phyloP scores from a whole-genome alignment of 30 jellyfish, hydroid and myxozoan species.

The Aurelia sp. region DNA sequence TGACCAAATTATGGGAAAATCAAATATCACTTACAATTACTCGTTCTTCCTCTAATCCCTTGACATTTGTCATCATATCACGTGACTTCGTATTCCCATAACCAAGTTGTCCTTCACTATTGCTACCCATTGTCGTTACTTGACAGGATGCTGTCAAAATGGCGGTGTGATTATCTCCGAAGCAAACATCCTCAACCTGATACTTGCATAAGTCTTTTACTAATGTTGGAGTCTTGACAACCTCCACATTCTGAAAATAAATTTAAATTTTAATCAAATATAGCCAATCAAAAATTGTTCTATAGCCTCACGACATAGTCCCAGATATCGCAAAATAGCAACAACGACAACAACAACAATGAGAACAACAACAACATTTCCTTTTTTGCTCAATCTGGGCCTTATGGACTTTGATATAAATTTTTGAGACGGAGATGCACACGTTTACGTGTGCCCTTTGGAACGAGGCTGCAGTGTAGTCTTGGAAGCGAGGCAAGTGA shows the following conservation, averaged over 20 bases:
- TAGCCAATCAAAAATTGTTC: too few species aligned
- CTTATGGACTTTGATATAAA: too few species aligned
- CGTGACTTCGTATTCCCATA: slow-evolving; percentile 86
- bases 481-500: too few species aligned
- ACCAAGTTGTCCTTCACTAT: slow-evolving; percentile 88
- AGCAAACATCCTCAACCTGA: slow-evolving; percentile 57
- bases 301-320: too few species aligned
- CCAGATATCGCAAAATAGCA: too few species aligned
- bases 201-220: slow-evolving; percentile 84
- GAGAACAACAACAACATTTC: too few species aligned
- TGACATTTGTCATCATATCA: slow-evolving; percentile 71
- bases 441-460: too few species aligned
- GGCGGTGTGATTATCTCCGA: slow-evolving; percentile 82
- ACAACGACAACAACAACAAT: too few species aligned
- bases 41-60: slow-evolving; percentile 87
- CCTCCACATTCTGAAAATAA: slow-evolving; percentile 51
- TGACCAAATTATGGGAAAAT: not conserved
- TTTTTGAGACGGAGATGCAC: too few species aligned
- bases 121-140: slow-evolving; percentile 81
- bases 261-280: too few species aligned
- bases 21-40: slow-evolving; percentile 49
- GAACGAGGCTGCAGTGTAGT: too few species aligned
- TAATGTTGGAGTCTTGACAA: slow-evolving; percentile 55
- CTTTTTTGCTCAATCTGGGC: too few species aligned
- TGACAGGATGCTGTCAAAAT: slow-evolving; percentile 75